Evolutionary conservation across 2,113 vertebrate genomes (phyloP).

Genomic region (Centrocercus urophasianus): DNA sequence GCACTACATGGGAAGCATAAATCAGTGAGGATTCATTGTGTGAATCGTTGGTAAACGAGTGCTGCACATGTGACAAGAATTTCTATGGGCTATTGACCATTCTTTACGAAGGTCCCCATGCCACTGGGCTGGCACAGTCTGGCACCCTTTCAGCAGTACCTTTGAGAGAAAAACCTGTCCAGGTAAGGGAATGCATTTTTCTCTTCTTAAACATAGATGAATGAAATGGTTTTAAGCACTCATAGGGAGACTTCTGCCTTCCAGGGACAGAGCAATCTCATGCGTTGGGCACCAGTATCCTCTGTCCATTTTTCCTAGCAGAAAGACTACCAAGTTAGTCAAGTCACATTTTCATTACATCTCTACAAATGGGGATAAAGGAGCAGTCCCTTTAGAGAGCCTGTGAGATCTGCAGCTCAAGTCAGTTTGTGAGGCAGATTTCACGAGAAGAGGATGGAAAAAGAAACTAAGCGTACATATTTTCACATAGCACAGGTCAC

Average conservation of each 20-base stretch:
- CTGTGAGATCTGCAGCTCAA: not conserved
- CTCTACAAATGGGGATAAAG: not conserved
- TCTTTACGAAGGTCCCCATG: not conserved
- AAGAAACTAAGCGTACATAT: not conserved
- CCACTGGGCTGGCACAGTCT: not conserved
- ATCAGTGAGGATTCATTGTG: not conserved
- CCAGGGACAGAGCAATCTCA: not conserved
- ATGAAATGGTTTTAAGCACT: not conserved
- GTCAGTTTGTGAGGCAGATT: not conserved
- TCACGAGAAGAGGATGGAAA: not conserved
- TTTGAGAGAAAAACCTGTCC: not conserved
- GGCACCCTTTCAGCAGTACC: not conserved
- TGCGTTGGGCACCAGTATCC: not conserved
- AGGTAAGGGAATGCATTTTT: not conserved
- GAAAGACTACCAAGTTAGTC: not conserved
- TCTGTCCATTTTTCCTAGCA: not conserved
- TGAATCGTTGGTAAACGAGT: not conserved
- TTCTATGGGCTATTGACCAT: not conserved
- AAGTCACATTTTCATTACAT: not conserved
- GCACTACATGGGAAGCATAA: not conserved
- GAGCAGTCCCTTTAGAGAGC: not conserved
- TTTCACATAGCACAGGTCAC: not conserved
- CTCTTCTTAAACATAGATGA: not conserved
- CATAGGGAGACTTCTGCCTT: not conserved
- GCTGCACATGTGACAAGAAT: rapidly evolving